Evolutionary conservation across 92 coral and sea anemone species (phyloP).

Genomic region (Zoanthus sociatus): DNA sequence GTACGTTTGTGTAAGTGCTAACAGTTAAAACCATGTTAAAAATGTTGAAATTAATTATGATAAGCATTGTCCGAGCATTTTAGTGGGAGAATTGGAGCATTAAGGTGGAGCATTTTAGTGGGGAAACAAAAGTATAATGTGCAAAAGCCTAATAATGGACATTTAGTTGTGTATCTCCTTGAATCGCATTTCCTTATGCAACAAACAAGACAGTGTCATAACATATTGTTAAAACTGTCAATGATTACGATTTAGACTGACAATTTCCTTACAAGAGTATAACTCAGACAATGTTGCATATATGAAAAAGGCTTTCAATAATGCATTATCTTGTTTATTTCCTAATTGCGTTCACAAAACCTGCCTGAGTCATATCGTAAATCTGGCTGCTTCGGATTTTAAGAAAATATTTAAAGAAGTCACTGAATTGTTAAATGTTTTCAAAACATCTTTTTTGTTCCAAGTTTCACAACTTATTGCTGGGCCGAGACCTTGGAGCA

Average conservation of each 20-base stretch:
- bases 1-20: no score
- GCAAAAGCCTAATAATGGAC: background rate
- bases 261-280: slow-evolving; percentile 10
- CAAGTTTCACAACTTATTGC: slow-evolving; percentile 63
- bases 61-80: no score
- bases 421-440: slow-evolving; percentile 67
- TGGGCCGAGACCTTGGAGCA: slow-evolving; percentile 21
- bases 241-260: background rate
- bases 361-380: slow-evolving; percentile 67
- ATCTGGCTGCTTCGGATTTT: slow-evolving; percentile 70
- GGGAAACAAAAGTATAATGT: no score
- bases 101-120: no score
- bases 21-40: no score
- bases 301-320: slow-evolving; percentile 48
- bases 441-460: slow-evolving; percentile 59
- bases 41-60: no score
- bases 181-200: slow-evolving; percentile 22
- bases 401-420: slow-evolving; percentile 57
- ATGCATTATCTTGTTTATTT: slow-evolving; percentile 57
- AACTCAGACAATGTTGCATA: slow-evolving; percentile 43
- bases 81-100: no score
- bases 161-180: background rate
- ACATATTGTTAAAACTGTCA: background rate
- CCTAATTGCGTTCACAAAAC: slow-evolving; percentile 61
- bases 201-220: background rate